phyloP scores from a whole-genome alignment of 1,140 invertebrate genomes.

The Hydropsyche tenuis region DNA sequence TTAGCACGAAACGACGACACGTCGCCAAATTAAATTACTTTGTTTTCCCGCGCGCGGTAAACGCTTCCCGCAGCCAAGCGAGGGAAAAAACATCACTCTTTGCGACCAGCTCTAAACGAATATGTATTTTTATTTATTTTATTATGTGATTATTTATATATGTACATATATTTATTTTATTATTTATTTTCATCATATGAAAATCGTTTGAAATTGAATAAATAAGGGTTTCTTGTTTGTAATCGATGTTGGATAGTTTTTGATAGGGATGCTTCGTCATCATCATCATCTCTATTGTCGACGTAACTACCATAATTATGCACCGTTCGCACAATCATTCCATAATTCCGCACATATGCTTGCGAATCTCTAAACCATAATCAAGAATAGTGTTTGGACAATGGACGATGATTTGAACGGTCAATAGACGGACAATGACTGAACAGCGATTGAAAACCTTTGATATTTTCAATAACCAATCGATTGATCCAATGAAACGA shows the following conservation, averaged over 20 bases:
- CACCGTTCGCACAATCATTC: conserved; percentile 1
- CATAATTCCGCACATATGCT: background rate
- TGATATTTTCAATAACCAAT: too few species aligned
- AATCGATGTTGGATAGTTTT: background rate
- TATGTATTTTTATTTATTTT: too few species aligned
- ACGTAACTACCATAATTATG: background rate
- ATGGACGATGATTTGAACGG: conserved; percentile 28
- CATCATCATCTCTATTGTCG: conserved; percentile 13
- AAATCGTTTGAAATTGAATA: too few species aligned
- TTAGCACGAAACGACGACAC: background rate
- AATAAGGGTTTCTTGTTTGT: too few species aligned
- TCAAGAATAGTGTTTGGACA: conserved; percentile 46
- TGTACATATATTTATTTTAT: too few species aligned
- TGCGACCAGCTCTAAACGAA: background rate
- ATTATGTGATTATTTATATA: too few species aligned
- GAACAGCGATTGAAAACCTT: too few species aligned
- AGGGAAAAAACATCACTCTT: background rate
- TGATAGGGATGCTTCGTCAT: background rate
- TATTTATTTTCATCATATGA: too few species aligned
- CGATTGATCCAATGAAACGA: too few species aligned
- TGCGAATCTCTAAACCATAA: conserved; percentile 28
- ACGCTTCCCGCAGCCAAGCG: background rate
- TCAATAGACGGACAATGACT: too few species aligned
- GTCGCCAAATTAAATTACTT: conserved; percentile 30
- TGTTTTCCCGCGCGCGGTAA: conserved; percentile 30